Base-by-base conservation (phyloP, 2,888 invertebrate species). In the Smittia aterrima region DNA sequence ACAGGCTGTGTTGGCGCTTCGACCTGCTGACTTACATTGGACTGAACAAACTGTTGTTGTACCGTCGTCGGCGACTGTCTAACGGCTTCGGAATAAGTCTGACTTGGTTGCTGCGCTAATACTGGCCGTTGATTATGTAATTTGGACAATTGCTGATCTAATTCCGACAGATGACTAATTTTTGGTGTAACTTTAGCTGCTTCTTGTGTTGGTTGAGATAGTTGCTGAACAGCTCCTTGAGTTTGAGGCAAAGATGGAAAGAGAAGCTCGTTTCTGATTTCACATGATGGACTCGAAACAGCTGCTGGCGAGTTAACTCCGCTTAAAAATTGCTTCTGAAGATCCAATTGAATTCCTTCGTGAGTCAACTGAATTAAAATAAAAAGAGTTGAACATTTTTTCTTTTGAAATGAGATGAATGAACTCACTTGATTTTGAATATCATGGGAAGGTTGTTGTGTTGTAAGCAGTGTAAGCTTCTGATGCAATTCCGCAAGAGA, bases 131-230 rank as follows among this genome's bases (percentile, higher is more conserved):
- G 72, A 68, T 76, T 75, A 74, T 77, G 76, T 20, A 77, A 70
- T 74, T 86, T 86, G 79, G 86, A 86, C 78, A 88, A 84, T 81
- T 88, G 86, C 79, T 85, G 86, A 80, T 87, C 87, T 32, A 88
- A 82, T 77, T 86, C 86, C 1, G 85, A 84, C 18, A 88, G 80
- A 76, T 85, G 84, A 38, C 85, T 84, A 53, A 83, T 85, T 82
- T 85, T 85, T 0, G 85, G 80, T 74, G 82, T 78, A 27, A 76
- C 77, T 74, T 77, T 76, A 22, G 75, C 73, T 64, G 38, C 76
- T 73, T 77, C 72, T 25, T 76, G 62, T 53, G 75, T 40, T 22
- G 68, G 75, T 24, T 24, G 64, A n/a, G 20, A 66, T 54, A 75
- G 64, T 22, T 72, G 75, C 24, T 24, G 64, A n/a, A 27, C 64